A percentile compares a stretch with the other conserved stretches of the same genome.
These are phyloP conservation scores for Vicugna pacos DNA, from an alignment of 2,113 vertebrate species.

Conservation along the genomic window DNA sequence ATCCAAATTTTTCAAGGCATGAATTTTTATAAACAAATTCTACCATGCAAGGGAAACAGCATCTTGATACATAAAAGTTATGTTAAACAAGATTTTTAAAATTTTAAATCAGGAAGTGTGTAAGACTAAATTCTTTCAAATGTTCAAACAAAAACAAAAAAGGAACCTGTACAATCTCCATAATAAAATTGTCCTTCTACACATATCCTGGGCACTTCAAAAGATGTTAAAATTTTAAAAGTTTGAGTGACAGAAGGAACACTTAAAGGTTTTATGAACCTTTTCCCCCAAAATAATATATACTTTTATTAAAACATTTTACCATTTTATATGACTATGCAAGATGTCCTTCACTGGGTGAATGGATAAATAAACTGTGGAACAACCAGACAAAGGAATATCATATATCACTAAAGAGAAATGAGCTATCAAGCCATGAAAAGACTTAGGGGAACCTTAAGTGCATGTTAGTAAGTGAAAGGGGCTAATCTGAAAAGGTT, in stretches of 20 bases:
- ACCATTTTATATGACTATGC: constrained; percentile 48
- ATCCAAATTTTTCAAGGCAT: constrained; percentile 57
- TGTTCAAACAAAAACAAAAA: constrained; percentile 53
- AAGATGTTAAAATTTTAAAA: constrained; percentile 33
- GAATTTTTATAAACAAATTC: constrained; percentile 65
- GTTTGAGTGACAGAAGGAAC: not conserved
- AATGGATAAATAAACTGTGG: not conserved
- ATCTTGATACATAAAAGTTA: constrained; percentile 40
- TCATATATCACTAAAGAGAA: not conserved
- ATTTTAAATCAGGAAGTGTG: constrained; percentile 50
- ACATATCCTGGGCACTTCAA: not conserved
- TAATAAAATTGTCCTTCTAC: not conserved
- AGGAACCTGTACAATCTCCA: not conserved
- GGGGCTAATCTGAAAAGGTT: not conserved
- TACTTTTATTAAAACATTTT: constrained; percentile 66
- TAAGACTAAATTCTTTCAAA: constrained; percentile 57
- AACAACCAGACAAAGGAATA: not conserved
- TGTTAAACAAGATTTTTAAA: constrained; percentile 59
- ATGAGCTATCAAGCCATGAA: not conserved
- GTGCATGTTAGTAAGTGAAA: not conserved
- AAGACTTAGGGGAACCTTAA: not conserved
- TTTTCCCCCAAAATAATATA: not conserved
- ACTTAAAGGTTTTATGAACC: not conserved
- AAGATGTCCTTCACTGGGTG: not conserved
- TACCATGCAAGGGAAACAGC: constrained; percentile 36